Conservation (phyloP, 2,113 vertebrate species). For the Strix uralensis region DNA sequence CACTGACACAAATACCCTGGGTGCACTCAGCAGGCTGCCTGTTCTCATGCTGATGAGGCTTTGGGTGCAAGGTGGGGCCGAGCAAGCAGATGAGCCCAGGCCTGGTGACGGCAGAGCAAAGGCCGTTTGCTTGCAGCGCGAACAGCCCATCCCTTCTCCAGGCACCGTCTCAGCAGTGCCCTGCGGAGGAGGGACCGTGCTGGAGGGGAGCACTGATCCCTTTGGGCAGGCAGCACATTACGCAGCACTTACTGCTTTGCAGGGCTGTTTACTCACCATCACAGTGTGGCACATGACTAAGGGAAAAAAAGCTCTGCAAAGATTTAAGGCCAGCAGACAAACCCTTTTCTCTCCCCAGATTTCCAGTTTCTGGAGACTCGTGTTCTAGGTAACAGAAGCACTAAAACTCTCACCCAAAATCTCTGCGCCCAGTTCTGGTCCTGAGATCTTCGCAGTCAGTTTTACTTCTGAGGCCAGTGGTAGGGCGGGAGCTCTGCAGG, state of each 20-base stretch:
- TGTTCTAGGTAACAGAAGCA: background rate
- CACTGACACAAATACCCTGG: no score
- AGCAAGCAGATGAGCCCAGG: background rate
- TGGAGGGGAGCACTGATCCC: background rate
- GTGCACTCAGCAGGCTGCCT: background rate
- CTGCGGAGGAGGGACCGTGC: background rate
- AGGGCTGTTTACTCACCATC: background rate
- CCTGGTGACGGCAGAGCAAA: fast-evolving
- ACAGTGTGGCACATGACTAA: fast-evolving
- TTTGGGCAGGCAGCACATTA: background rate
- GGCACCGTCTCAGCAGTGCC: fast-evolving
- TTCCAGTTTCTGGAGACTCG: background rate
- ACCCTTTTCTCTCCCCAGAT: no score
- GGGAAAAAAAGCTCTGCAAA: background rate
- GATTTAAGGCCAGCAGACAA: background rate
- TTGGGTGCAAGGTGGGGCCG: background rate
- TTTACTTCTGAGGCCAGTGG: no score
- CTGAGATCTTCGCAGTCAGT: fast-evolving
- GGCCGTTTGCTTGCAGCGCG: fast-evolving
- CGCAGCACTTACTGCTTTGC: background rate
- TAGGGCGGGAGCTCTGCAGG: background rate
- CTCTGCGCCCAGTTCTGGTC: background rate
- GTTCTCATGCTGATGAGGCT: fast-evolving
- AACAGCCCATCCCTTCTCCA: fast-evolving
- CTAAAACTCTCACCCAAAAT: fast-evolving